Evolutionary conservation across 1,140 invertebrate species (phyloP), one percentile per base, ranked within the genome.

Genomic region (Caenorhabditis remanei): DNA sequence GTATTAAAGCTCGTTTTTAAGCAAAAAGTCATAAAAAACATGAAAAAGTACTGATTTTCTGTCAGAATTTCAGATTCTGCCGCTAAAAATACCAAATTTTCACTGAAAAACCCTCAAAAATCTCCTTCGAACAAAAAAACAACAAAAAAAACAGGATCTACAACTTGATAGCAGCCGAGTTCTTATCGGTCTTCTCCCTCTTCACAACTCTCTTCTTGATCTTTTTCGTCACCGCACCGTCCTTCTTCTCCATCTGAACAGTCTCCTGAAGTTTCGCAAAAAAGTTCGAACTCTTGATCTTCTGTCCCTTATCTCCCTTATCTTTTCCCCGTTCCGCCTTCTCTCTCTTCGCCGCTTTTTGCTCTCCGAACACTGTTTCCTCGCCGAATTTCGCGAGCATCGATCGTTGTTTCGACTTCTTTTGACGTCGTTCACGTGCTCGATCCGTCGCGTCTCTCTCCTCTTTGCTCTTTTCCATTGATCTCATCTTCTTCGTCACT

Each of bases 371-470:
- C 11, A 71, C 86, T 16, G 19, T 40, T 32, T 87, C 86, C 41
- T 58, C 86, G 5, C 86, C 86, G 16, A 87, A 71, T 14, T 61
- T 21, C 14, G 5, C 48, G 2, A 87, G 13, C 86, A 87, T 87
- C 16, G 79, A 86, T 16, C 94, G 93, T 91, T 97, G 96, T 19
- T 94, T 94, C 48, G 94, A 93, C 93, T 98, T 98, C 93, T 98
- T 99, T 90, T 95, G 95, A 84, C 97, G 94, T 88, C 96, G 94
- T 90, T 96, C 96, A 58, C 97, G 94, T 90, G 97, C 97, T 93
- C 95, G 97, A 93, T 99, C 97, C 0, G 97, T 97, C 48, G 94
- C 93, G 0, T 95, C 95, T 91, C 95, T 94, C 93, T 99, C 97
- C 46, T 95, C 94, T 93, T 95, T 95, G 50, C 95, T 96, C 89